Evolutionary conservation across 2,113 vertebrate species (phyloP).

Genomic region (Chaetodon auriga): DNA sequence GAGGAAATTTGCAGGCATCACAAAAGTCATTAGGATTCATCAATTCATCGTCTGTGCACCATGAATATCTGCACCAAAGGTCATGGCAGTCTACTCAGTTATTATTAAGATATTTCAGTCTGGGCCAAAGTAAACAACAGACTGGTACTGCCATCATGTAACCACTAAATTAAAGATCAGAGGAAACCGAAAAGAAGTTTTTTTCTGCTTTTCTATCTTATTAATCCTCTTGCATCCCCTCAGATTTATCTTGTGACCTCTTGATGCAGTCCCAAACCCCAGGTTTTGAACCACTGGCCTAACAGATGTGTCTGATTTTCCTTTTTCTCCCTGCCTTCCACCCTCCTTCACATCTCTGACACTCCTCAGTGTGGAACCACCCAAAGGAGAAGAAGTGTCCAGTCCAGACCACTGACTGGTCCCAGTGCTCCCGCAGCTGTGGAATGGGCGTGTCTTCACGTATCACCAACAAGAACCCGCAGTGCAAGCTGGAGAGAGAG

Average conservation of each 20-base stretch:
- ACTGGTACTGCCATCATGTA: no score
- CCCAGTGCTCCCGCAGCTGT: conserved; percentile 85
- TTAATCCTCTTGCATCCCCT: neutral
- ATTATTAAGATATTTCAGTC: neutral
- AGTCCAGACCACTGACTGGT: conserved; percentile 84
- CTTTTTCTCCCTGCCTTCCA: neutral
- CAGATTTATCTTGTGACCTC: neutral
- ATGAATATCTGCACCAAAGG: neutral
- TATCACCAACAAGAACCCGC: conserved; percentile 84
- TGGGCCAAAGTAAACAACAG: neutral
- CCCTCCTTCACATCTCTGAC: neutral
- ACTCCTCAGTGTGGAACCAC: conserved; percentile 70
- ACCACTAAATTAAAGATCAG: no score
- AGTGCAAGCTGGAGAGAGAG: conserved; percentile 85
- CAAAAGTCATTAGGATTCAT: no score
- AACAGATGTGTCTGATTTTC: neutral
- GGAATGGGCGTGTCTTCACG: conserved; percentile 80
- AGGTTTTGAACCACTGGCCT: neutral
- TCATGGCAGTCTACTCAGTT: neutral
- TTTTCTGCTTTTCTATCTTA: neutral
- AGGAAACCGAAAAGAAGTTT: no score
- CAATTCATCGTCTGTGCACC: no score
- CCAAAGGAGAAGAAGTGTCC: conserved; percentile 69
- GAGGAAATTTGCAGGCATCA: no score
- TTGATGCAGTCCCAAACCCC: neutral